Evolutionary conservation across 2,797 vertebrate species (phyloP), one percentile per base, ranked within the genome.

Genomic region (Mycteria americana): DNA sequence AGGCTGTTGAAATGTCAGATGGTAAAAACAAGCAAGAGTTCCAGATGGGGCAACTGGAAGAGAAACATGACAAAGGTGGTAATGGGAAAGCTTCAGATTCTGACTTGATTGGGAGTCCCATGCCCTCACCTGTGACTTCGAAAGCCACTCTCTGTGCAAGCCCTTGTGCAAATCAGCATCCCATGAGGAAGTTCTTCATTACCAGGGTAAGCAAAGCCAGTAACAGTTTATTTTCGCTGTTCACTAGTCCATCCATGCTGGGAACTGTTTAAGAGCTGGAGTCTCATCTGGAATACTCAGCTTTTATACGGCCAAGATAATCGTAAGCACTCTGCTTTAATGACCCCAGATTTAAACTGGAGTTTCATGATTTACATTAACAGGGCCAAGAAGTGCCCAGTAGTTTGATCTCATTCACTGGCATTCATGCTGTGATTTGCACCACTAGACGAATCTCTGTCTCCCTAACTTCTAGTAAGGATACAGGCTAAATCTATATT

Each of bases 1-100:
- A 97, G 95, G 54, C 67, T 90, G 56, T 93, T 92, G 92, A 96
- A 96, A 98, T 98, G 97, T 97, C 96, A 85, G 86, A 69, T 18
- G 89, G 88, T 48, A 31, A 97, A 88, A 97, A 68, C 85, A 95
- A 92, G 16, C 78, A 97, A 50, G 97, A 95, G 39, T 95, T 98
- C 93, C 97, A 97, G 82, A 96, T 96, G 27, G 95, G 97, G 75
- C 63, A 93, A 62, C 70, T 81, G 45, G 63, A 96, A 91, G 96
- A 97, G 56, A 94, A 83, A 76, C 92, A 92, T 2, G 45, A 92
- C 37, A 41, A 83, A 51, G 43, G 75, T 12, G 33, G 56, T 24
- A 28, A 64, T 30, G 63, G 43, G 33, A 91, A 87, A 33, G 30
- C 83, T 64, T 70, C 81, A 67, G 83, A 14, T 25, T 67, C 43